A percentile compares a stretch with the other conserved stretches of the same genome.
Evolutionary conservation across 2,113 vertebrate genomes (phyloP).

Genomic region (Microtus oregoni): DNA sequence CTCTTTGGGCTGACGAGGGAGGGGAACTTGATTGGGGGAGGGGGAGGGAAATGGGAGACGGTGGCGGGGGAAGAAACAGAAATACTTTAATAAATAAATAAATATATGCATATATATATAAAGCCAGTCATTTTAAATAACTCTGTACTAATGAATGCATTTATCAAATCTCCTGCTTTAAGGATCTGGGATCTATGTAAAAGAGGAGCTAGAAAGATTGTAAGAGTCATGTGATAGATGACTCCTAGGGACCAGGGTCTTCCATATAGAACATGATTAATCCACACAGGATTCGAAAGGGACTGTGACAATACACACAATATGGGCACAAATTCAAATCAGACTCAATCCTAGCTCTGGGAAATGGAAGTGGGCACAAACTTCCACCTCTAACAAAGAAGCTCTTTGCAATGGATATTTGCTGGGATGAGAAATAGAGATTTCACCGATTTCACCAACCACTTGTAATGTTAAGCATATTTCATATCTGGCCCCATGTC

Average conservation of each 20-base stretch:
- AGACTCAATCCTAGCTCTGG: not conserved
- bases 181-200: no score
- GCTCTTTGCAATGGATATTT: not conserved
- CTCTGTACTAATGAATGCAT: not conserved
- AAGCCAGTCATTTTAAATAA: not conserved
- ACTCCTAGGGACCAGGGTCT: no score
- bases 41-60: no score
- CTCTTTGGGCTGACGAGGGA: no score
- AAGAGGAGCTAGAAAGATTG: not conserved
- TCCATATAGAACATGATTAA: not conserved
- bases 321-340: not conserved
- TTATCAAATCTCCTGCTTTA: not conserved
- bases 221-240: not conserved
- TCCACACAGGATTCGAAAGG: not conserved
- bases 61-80: no score
- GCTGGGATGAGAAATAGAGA: not conserved
- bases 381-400: not conserved
- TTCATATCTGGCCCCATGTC: not conserved
- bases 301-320: not conserved
- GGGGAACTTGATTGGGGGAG: no score
- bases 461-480: not conserved
- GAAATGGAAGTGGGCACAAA: not conserved
- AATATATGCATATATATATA: no score
- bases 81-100: no score
- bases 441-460: no score